Base-by-base conservation (phyloP, 2,113 vertebrate genomes). In the Paramormyrops kingsleyae region DNA sequence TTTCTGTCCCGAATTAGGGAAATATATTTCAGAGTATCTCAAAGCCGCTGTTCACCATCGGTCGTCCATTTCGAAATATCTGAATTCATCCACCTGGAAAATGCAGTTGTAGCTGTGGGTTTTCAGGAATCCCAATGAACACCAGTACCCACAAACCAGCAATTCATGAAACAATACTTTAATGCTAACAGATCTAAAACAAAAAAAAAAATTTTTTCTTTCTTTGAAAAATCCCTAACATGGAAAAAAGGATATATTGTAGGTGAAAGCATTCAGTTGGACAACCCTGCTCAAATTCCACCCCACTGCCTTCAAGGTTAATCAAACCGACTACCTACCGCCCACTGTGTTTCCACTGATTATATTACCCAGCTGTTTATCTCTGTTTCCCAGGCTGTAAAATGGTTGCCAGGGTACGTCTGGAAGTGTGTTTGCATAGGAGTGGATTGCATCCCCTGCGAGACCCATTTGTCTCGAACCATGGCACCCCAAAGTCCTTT, bases 301-400 rank as follows among this genome's bases (percentile, higher is more conserved):
- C 27, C 49, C 19, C 74, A 46, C 31, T 53, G 74, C 50, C 47
- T 83, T 44, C 9, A 83, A 89, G 31, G 88, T 80, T 83, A 47
- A n/a, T 83, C 70, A 66, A 24, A 53, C 35, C 53, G 10, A 50
- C 27, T 42, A 24, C 39, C 27, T 42, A 24, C 39, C 15, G 42
- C 39, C 44, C 4, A 2, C 44, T 44, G 42, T 83, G 70, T 83
- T 39, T 53, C 19, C 19, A 3, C 49, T 83, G 74, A 83, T 83
- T n/a, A 77, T 35, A 39, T 89, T 53, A 56, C 27, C 70, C 21
- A 13, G 88, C 74, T 83, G 50, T 89, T 83, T 89, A 89, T 89
- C 88, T 89, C 49, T 21, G 31, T 17, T 56, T 6, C 49, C 39
- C 74, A 89, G 88, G 13, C 50, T 10, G 35, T 31, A 56, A 27